These are phyloP conservation scores for Kryptopterus vitreolus DNA, from an alignment of 2,797 vertebrate species.

Conservation along the genomic window DNA sequence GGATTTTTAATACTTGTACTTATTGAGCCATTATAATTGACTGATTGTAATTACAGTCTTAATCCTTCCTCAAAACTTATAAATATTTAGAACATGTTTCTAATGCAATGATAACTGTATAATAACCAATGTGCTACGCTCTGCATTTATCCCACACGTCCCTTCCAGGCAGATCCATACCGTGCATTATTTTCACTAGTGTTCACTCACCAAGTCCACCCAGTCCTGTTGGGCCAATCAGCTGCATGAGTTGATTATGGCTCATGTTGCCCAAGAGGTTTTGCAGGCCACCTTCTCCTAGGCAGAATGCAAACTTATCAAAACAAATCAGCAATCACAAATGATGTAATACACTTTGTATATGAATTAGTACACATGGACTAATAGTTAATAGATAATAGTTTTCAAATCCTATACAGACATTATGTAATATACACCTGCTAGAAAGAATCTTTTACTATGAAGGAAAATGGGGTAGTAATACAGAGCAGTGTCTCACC, in stretches of 20 bases:
- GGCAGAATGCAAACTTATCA: background rate
- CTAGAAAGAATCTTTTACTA: background rate
- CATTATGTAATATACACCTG: background rate
- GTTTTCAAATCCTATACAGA: background rate
- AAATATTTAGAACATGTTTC: too few species aligned
- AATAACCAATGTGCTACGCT: too few species aligned
- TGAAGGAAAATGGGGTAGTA: background rate
- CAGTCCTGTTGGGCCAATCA: conserved; percentile 94
- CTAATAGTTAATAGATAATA: background rate
- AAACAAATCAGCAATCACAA: background rate
- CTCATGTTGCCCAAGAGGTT: conserved; percentile 98
- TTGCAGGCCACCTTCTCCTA: conserved; percentile 95
- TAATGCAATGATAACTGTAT: too few species aligned
- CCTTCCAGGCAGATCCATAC: background rate
- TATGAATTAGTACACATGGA: background rate
- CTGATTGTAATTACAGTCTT: too few species aligned
- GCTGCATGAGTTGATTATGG: conserved; percentile 99
- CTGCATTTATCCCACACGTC: too few species aligned
- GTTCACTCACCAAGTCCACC: conserved; percentile 87
- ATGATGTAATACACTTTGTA: background rate
- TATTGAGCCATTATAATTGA: too few species aligned
- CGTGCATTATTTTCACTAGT: background rate
- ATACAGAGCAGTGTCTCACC: conserved; percentile 65
- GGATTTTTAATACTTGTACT: background rate
- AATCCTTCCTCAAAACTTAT: too few species aligned